Percentiles rank a stretch among this genome's conserved stretches.
Conservation (phyloP, 2,888 invertebrate species). For the Platynereis dumerilii region DNA sequence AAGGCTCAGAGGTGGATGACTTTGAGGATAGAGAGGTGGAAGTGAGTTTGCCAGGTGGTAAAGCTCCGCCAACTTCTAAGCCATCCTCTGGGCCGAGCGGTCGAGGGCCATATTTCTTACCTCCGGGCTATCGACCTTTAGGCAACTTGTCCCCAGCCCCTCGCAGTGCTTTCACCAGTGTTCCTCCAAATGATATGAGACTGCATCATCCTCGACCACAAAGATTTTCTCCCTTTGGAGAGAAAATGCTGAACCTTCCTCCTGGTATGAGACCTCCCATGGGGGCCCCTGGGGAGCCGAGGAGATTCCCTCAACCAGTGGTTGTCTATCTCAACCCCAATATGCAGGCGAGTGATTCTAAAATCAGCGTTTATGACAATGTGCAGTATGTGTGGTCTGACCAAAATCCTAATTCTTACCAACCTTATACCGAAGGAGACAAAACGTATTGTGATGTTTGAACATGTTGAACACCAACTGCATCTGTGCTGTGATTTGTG, state of each 20-base stretch:
- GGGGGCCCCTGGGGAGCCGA: neutral
- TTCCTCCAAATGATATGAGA: conserved; percentile 1
- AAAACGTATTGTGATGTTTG: conserved; percentile 5
- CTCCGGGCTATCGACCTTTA: too few relatives aligned
- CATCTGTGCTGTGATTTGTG: too few relatives aligned
- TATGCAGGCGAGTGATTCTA: conserved; percentile 24
- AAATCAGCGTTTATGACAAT: conserved; percentile 36
- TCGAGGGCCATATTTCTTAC: too few relatives aligned
- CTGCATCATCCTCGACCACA: neutral
- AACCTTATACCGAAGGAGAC: conserved; percentile 4
- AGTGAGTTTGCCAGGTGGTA: too few relatives aligned
- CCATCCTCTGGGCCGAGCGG: too few relatives aligned
- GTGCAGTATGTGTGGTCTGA: conserved; percentile 33
- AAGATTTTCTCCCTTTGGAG: neutral
- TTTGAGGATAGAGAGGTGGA: too few relatives aligned
- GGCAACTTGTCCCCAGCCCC: neutral
- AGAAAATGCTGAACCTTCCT: neutral
- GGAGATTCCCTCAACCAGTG: conserved; percentile 18
- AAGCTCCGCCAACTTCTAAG: too few relatives aligned
- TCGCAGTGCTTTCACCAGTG: conserved; percentile 1
- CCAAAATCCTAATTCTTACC: conserved; percentile 2
- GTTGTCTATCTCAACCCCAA: conserved; percentile 20
- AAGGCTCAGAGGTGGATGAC: too few relatives aligned
- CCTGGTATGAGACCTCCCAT: neutral
- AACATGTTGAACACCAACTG: too few relatives aligned